Evolutionary conservation across 1,140 invertebrate species (phyloP), one percentile per base, ranked within the genome.

Genomic region (Chironomus striatipennis): DNA sequence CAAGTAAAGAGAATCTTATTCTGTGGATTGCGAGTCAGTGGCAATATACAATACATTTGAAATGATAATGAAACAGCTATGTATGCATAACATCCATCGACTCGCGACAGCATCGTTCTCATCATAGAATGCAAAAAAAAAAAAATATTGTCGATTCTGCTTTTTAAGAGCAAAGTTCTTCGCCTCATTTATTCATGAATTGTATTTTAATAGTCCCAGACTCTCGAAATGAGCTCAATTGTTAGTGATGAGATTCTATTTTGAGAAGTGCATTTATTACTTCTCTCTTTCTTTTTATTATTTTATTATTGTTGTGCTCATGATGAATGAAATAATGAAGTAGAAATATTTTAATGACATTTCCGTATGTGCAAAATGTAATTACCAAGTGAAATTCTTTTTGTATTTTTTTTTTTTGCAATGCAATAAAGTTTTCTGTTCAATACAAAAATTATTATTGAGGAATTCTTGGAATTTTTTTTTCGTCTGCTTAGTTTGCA

Each of bases 121-220:
- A 57, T 12, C n/a, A n/a, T 57, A n/a, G 47, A 57, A 15, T 34
- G 47, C 47, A 57, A 57, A n/a, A 57, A 57, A 57, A 57, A 57
- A 57, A 43, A 43, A 43, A 43, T 43, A 57, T 57, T 57, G n/a
- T 57, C n/a, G 12, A 57, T 57, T 15, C 47, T 15, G 47, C 8
- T n/a, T 57, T 57, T 57, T 57, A 57, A 57, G 47, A 57, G 47
- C 47, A 57, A 57, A 57, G 47, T 57, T 57, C 47, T n/a, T 57
- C 47, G 47, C 15, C 47, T 57, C 12, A 57, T 57, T 57, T 15
- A 57, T 57, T 57, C 47, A 57, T 57, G 47, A 57, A 57, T 12
- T 57, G 47, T 57, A 57, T 57, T 57, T 57, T 57, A 57, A 57
- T 57, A 57, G 47, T 57, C 47, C 47, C 47, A 57, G 47, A 57